Evolutionary conservation across 2,888 invertebrate genomes (phyloP).

Genomic region (Aporophyla lueneburgensis): DNA sequence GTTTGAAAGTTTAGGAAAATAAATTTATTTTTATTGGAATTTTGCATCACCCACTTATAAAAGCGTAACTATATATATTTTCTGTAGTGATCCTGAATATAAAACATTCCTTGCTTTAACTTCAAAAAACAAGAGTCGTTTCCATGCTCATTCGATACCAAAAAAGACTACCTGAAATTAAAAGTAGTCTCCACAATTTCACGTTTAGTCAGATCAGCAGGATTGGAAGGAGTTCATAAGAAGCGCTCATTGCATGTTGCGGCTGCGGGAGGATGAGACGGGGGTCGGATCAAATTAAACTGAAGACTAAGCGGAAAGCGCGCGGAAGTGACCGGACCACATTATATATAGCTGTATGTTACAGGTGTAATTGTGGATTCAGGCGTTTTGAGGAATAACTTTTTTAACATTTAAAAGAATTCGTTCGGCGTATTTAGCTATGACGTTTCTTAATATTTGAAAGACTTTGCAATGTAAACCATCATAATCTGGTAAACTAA

Average conservation of each 20-base stretch:
- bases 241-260: constrained; percentile 80
- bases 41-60: background rate
- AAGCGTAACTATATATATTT: background rate
- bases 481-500: too few species aligned
- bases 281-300: constrained; percentile 82
- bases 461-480: background rate
- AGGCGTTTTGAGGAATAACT: background rate
- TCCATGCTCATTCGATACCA: background rate
- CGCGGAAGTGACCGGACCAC: constrained; percentile 74
- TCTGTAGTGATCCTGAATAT: background rate
- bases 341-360: constrained; percentile 69
- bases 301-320: constrained; percentile 81
- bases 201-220: constrained; percentile 69
- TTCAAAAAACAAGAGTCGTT: background rate
- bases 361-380: constrained; percentile 14
- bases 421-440: background rate
- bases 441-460: background rate
- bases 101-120: background rate
- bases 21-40: too few species aligned
- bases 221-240: constrained; percentile 82
- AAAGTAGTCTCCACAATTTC: constrained; percentile 62
- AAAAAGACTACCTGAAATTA: constrained; percentile 29
- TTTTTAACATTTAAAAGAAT: background rate
- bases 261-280: constrained; percentile 68
- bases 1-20: too few species aligned